Percentiles rank a stretch among this genome's conserved stretches.
Evolutionary conservation across 2,113 vertebrate species (phyloP).

Genomic region (Fulica atra): DNA sequence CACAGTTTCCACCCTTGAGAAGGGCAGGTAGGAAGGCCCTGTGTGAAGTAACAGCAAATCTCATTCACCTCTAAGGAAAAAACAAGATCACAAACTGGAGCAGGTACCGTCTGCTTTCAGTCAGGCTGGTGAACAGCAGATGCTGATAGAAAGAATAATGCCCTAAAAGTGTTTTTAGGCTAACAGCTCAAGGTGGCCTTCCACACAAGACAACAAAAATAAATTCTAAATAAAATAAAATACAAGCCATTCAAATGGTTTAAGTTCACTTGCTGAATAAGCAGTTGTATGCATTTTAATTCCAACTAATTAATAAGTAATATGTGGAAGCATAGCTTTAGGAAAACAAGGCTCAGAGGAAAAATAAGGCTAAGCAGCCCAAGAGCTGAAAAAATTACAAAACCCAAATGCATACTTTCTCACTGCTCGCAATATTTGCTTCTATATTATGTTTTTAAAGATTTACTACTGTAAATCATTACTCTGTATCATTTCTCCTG

Average conservation of each 20-base stretch:
- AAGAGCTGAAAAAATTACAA: background rate
- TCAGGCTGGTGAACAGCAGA: background rate
- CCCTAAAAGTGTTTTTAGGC: background rate
- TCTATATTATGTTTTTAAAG: background rate
- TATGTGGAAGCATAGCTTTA: background rate
- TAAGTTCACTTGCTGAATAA: background rate
- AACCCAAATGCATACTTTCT: background rate
- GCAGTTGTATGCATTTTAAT: background rate
- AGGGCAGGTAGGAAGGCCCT: background rate
- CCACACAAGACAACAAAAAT: background rate
- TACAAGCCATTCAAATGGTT: background rate
- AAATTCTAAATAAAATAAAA: background rate
- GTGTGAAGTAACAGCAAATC: background rate
- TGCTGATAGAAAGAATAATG: background rate
- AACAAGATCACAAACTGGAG: background rate
- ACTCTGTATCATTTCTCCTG: background rate
- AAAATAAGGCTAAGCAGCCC: background rate
- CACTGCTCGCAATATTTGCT: background rate
- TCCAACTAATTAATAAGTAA: background rate
- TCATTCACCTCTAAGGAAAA: background rate
- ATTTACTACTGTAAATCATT: background rate
- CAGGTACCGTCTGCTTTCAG: background rate
- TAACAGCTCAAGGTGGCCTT: background rate
- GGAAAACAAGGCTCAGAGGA: background rate
- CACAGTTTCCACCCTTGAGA: accelerated